These are phyloP conservation scores for Salvelinus alpinus DNA, from an alignment of 2,113 vertebrate genomes.

Conservation along the genomic window DNA sequence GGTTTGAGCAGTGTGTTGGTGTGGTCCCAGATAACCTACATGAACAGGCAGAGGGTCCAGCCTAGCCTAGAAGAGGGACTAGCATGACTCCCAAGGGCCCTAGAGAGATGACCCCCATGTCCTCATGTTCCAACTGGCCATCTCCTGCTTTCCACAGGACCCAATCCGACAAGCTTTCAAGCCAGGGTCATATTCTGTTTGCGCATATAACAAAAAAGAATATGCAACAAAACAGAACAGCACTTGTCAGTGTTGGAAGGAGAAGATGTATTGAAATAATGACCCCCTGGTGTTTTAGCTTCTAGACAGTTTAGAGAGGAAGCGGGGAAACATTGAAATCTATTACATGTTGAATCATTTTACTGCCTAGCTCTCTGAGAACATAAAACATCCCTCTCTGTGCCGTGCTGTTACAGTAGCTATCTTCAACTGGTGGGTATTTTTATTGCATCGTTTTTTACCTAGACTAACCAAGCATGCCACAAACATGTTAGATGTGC, in stretches of 20 bases:
- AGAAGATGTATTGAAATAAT: constrained; percentile 9
- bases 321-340: constrained; percentile 9
- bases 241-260: neutral
- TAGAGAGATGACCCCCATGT: neutral
- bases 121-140: neutral
- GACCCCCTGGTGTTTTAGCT: constrained; percentile 17
- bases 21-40: neutral
- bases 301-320: neutral
- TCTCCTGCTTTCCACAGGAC: neutral
- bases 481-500: constrained; percentile 6
- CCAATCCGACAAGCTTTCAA: constrained; percentile 4
- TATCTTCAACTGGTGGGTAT: constrained; percentile 1
- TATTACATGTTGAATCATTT: constrained; percentile 14
- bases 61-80: neutral
- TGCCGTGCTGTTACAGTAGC: neutral
- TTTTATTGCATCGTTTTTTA: neutral
- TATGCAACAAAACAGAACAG: neutral
- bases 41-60: neutral
- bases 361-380: constrained; percentile 3
- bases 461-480: neutral
- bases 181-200: neutral
- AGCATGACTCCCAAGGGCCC: neutral
- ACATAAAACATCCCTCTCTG: constrained; percentile 7
- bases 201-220: neutral
- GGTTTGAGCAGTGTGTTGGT: constrained; percentile 2